phyloP scores from a whole-genome alignment of 2,888 invertebrate species.

The Mycalesis mineus region DNA sequence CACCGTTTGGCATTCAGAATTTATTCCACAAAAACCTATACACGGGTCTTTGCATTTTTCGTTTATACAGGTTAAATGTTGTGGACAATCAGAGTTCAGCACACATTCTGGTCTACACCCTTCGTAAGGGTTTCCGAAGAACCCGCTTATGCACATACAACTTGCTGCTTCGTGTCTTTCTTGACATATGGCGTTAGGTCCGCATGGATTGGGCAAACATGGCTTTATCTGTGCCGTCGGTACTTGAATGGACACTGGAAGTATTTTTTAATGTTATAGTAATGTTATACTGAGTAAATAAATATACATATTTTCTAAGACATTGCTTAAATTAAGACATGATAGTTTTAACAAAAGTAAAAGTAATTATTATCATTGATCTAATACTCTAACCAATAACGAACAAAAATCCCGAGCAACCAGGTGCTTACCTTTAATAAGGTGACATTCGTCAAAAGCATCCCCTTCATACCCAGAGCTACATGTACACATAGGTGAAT shows the following conservation, averaged over 20 bases:
- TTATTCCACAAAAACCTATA: conserved; percentile 86
- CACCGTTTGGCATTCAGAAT: conserved; percentile 85
- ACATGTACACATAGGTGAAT: conserved; percentile 91
- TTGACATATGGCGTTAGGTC: conserved; percentile 82
- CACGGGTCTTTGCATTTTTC: conserved; percentile 85
- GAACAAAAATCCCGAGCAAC: too few species aligned
- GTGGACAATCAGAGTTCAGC: conserved; percentile 82
- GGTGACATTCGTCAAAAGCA: conserved; percentile 84
- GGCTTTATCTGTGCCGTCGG: conserved; percentile 54
- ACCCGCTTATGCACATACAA: conserved; percentile 83
- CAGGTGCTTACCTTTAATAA: conserved; percentile 56
- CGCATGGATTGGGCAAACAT: conserved; percentile 82
- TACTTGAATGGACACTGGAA: conserved; percentile 36
- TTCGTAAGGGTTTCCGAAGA: conserved; percentile 83
- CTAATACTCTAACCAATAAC: too few species aligned
- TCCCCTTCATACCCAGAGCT: conserved; percentile 84
- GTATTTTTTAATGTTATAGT: conserved; percentile 10
- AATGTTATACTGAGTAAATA: too few species aligned
- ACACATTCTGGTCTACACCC: conserved; percentile 86
- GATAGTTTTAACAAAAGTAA: background rate
- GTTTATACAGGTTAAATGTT: conserved; percentile 81
- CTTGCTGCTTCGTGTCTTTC: conserved; percentile 82
- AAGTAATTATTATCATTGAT: conserved; percentile 37
- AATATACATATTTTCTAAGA: background rate
- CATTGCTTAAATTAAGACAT: too few species aligned